Evolutionary conservation across 1,140 invertebrate genomes (phyloP), one percentile per base, ranked within the genome.

Genomic region (Trissolcus basalis): DNA sequence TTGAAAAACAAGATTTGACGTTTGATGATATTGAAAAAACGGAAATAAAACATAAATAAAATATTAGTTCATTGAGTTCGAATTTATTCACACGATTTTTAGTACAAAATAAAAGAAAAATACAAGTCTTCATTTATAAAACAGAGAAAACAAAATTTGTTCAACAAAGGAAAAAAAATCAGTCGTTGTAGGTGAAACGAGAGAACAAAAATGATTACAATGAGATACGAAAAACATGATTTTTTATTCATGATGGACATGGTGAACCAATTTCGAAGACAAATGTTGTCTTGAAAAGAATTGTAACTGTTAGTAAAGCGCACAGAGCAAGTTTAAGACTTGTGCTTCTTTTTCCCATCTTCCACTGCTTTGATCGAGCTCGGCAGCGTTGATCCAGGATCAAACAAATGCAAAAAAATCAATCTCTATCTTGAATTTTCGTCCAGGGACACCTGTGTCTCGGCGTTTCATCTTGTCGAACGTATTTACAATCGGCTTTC

Each of bases 341-440:
- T 48, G 74, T 80, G 68, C 70, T 79, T 80, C 83, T 81, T 84
- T 86, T 82, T 81, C 67, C 84, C 82, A 85, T 83, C 83, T 85
- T 86, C 80, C 83, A 81, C 71, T 60, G 56, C 13, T 78, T 64
- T 58, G 49, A 27, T 14, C n/a, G 44, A 73, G 48, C 69, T 27
- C 60, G 61, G 50, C 11, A 69, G 39, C 11, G 16, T 44, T 32
- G 41, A 53, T 56, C 35, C 47, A 47, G 19, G 13, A 55, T 45
- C 32, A 12, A 74, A 61, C 60, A 67, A 63, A 33, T 11, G 36
- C 9, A 36, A 53, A 75, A n/a, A 0, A 55, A 63, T 12, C 16
- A 67, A 58, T 54, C 35, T 60, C 16, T 44, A 60, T 49, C 8
- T 60, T 36, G 10, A 55, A 50, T 43, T 69, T 51, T 47, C 3